Evolutionary conservation across 2,888 invertebrate genomes (phyloP).

Genomic region (Muschampia plurimacula): DNA sequence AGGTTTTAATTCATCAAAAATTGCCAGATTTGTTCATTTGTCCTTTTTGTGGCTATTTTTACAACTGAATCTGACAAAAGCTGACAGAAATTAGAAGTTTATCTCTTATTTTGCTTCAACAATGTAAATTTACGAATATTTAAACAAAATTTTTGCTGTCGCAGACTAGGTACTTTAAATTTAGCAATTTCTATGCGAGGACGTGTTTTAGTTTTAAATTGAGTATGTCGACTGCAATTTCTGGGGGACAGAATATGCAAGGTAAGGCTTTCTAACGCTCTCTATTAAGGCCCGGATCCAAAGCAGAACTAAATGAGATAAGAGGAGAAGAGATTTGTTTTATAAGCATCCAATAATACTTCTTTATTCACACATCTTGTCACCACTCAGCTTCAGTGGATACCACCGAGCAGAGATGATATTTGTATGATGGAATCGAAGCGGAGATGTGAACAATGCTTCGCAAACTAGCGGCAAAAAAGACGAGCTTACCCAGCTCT

Average conservation of each 20-base stretch:
- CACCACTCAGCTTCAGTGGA: too few relatives aligned
- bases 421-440: too few relatives aligned
- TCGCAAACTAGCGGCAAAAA: too few relatives aligned
- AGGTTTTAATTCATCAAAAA: slow-evolving; percentile 35
- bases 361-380: too few relatives aligned
- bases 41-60: slow-evolving; percentile 15
- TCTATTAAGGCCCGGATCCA: too few relatives aligned
- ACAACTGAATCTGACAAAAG: slow-evolving; percentile 1
- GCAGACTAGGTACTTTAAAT: slow-evolving; percentile 24
- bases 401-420: too few relatives aligned
- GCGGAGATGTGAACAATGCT: too few relatives aligned
- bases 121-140: slow-evolving; percentile 11
- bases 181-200: slow-evolving; percentile 19
- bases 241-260: slow-evolving; percentile 51
- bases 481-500: too few relatives aligned
- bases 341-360: too few relatives aligned
- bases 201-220: background rate
- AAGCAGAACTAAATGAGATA: too few relatives aligned
- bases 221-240: slow-evolving; percentile 41
- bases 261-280: slow-evolving; percentile 46
- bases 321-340: too few relatives aligned
- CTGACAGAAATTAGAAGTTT: slow-evolving; percentile 25
- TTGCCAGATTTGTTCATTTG: slow-evolving; percentile 5
- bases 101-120: background rate
- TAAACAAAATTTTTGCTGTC: slow-evolving; percentile 35